Evolutionary conservation across 2,888 invertebrate genomes (phyloP).

Genomic region (Caenorhabditis becei): DNA sequence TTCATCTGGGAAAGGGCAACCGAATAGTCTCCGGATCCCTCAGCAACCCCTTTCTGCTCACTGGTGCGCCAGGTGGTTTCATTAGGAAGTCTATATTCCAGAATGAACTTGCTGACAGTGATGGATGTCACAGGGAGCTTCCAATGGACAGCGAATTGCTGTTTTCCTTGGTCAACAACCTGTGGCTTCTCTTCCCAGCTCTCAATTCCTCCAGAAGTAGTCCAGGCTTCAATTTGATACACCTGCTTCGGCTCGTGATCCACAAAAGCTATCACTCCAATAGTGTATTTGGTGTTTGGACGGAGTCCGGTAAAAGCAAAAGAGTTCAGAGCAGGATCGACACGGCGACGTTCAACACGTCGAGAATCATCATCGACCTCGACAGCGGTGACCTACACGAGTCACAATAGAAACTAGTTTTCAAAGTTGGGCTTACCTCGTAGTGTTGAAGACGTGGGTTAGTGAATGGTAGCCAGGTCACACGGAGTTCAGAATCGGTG

Average conservation of each 20-base stretch:
- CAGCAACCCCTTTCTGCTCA: slow-evolving; percentile 65
- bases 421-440: slow-evolving; percentile 61
- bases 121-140: slow-evolving; percentile 67
- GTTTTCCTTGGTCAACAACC: slow-evolving; percentile 70
- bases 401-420: neutral
- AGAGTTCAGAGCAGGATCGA: slow-evolving; percentile 72
- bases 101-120: slow-evolving; percentile 73
- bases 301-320: slow-evolving; percentile 77
- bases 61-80: slow-evolving; percentile 76
- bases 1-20: slow-evolving; percentile 69
- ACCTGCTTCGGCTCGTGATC: slow-evolving; percentile 80
- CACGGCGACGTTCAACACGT: slow-evolving; percentile 75
- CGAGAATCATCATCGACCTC: slow-evolving; percentile 66
- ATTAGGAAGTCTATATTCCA: slow-evolving; percentile 80
- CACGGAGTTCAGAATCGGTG: slow-evolving; percentile 75
- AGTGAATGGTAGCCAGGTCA: slow-evolving; percentile 75
- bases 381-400: slow-evolving; percentile 68
- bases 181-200: slow-evolving; percentile 71
- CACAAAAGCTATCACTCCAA: slow-evolving; percentile 81
- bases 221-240: slow-evolving; percentile 70
- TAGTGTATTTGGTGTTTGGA: slow-evolving; percentile 78
- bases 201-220: slow-evolving; percentile 70
- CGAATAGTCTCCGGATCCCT: slow-evolving; percentile 70
- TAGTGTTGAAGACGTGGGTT: slow-evolving; percentile 80
- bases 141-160: slow-evolving; percentile 79